Conservation (phyloP, 2,797 vertebrate genomes). For the Geotria australis region DNA sequence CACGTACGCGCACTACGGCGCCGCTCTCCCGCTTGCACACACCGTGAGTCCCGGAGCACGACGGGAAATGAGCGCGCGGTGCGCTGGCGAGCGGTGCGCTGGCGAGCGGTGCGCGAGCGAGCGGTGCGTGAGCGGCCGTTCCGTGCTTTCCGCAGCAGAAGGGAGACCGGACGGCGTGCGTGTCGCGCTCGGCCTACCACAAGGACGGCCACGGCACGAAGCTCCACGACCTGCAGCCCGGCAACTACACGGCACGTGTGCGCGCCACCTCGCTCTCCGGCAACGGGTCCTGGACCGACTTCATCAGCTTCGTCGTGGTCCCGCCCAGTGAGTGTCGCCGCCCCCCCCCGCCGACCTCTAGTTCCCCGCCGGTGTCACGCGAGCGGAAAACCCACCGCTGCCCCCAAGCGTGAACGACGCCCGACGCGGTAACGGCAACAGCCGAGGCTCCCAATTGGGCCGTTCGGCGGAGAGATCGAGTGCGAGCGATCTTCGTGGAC, state of each 20-base stretch:
- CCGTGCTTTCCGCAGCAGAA: conserved; percentile 7
- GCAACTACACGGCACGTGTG: conserved; percentile 62
- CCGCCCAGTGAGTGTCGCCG: conserved; percentile 28
- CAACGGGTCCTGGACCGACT: conserved; percentile 83
- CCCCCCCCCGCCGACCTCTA: background rate
- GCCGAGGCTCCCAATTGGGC: too few species aligned
- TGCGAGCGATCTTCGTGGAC: too few species aligned
- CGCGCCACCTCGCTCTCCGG: conserved; percentile 67
- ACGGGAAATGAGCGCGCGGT: too few species aligned
- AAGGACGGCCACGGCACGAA: conserved; percentile 21
- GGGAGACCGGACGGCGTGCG: conserved; percentile 46
- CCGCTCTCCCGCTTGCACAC: too few species aligned
- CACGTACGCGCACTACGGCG: too few species aligned
- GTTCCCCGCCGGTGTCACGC: background rate
- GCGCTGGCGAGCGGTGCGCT: too few species aligned
- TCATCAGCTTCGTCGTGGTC: conserved; percentile 52
- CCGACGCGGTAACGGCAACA: too few species aligned
- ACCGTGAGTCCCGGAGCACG: too few species aligned
- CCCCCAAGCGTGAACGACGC: too few species aligned
- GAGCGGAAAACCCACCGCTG: background rate
- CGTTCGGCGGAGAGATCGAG: too few species aligned
- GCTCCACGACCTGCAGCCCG: conserved; percentile 41
- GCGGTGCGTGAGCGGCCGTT: too few species aligned
- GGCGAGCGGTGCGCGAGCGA: too few species aligned
- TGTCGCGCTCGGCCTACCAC: conserved; percentile 55